Base-by-base conservation (phyloP, 2,797 vertebrate species). In the Amphiprion clarkii region DNA sequence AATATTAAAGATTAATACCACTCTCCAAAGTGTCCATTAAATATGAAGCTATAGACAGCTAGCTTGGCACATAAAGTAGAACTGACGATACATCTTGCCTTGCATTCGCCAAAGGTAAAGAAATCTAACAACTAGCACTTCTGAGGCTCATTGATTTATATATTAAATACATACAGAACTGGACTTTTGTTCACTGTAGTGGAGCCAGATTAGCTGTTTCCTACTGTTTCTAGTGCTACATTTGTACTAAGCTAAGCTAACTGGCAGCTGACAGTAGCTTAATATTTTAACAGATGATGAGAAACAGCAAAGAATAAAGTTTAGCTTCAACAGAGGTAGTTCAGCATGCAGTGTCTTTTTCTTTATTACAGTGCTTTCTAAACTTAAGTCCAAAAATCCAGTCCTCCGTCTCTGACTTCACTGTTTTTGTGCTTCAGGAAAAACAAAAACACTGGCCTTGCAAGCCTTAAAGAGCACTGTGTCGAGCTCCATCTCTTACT, bases 361-460 rank as follows among this genome's bases (percentile, higher is more conserved):
- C 5, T 4, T 57, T 42, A 53, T 29, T 21, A 55, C 44, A 29
- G 2, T 31, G 8, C 14, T 27, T 27, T 67, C 14, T 67, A 23
- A 17, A 25, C n/a, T 48, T 52, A 57, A 12, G 27, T 72, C 2
- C 6, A 67, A 71, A 63, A 58, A 36, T 48, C 10, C 3, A 1
- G 8, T 65, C 14, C 10, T 65, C 23, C 21, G 3, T 48, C 1
- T 40, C 29, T 3, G 19, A 1, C 23, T 25, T 69, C 21, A 11
- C 31, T 74, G 54, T 78, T 74, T 85, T 54, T 70, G 4, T 71
- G 21, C 56, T 74, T 63, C 68, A 92, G 92, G 76, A 65, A 90
- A 86, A 82, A 13, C 64, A 64, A 88, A 76, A 84, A 27, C 73
- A 42, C 40, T 60, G 36, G 3, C 8, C 39, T 33, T 44, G 40